Conservation (phyloP, 2,888 invertebrate species). For the Apamea anceps region DNA sequence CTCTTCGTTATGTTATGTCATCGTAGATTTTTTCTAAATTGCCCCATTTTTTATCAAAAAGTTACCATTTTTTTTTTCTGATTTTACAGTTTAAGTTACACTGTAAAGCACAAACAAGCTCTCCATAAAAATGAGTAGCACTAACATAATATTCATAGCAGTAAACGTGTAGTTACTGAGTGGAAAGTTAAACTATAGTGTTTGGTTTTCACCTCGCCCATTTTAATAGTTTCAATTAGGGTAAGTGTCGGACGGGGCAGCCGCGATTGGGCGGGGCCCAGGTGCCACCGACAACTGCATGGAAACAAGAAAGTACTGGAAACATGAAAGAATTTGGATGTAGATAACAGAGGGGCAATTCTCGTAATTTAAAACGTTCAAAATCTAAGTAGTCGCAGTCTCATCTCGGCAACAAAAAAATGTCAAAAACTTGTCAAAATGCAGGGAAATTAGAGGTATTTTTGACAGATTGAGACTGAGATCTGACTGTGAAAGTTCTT, state of each 20-base stretch:
- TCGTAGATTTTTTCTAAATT: neutral
- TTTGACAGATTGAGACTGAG: no score
- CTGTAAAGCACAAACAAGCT: neutral
- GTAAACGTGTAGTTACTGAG: constrained; percentile 50
- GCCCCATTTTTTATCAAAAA: neutral
- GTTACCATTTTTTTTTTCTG: neutral
- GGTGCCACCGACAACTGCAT: constrained; percentile 65
- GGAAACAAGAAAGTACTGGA: constrained; percentile 54
- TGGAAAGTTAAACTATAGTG: constrained; percentile 65
- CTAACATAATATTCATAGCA: constrained; percentile 34
- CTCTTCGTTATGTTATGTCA: neutral
- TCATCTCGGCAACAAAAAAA: no score
- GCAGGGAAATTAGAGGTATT: no score
- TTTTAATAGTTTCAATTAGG: constrained; percentile 76
- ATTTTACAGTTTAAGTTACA: neutral
- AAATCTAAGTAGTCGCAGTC: no score
- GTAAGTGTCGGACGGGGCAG: constrained; percentile 64
- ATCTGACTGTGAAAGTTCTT: no score
- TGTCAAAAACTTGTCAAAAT: no score
- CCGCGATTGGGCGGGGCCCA: constrained; percentile 65
- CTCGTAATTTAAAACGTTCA: no score
- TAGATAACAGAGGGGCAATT: neutral
- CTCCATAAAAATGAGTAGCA: neutral
- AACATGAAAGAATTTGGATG: neutral
- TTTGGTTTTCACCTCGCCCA: constrained; percentile 71